Evolutionary conservation across 2,888 invertebrate genomes (phyloP).

Genomic region (Eristalinus sepulchralis): DNA sequence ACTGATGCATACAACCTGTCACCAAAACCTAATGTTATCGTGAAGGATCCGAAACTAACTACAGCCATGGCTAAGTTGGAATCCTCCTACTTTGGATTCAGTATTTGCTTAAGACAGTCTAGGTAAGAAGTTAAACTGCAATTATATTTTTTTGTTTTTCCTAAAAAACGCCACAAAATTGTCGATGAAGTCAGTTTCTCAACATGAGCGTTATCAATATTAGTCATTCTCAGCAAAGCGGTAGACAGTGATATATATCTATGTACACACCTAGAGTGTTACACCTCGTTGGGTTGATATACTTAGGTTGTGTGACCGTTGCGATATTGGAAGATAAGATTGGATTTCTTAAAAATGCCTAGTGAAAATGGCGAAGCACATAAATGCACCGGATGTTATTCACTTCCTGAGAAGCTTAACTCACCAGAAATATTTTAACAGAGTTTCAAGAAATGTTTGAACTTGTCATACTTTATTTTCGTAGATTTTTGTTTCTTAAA

Average conservation of each 20-base stretch:
- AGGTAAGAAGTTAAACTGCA: constrained; percentile 75
- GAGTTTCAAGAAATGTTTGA: background rate
- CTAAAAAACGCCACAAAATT: constrained; percentile 36
- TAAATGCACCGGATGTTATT: constrained; percentile 21
- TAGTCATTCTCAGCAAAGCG: background rate
- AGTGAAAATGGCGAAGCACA: background rate
- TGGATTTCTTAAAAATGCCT: constrained; percentile 9
- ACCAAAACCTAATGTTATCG: constrained; percentile 78
- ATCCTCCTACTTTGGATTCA: constrained; percentile 80
- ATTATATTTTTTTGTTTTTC: constrained; percentile 4
- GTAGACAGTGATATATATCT: background rate
- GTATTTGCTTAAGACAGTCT: constrained; percentile 76
- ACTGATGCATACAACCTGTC: constrained; percentile 78
- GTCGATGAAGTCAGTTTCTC: constrained; percentile 55
- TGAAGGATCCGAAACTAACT: constrained; percentile 77
- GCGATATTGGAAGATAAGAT: constrained; percentile 41
- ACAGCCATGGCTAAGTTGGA: constrained; percentile 76
- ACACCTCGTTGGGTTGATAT: background rate
- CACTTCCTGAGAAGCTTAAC: background rate
- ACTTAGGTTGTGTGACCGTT: background rate
- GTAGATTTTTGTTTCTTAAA: background rate
- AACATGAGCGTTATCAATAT: constrained; percentile 32
- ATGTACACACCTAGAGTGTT: background rate
- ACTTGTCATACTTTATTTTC: background rate
- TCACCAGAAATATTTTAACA: background rate